These are phyloP conservation scores for Chelmon rostratus DNA, from an alignment of 2,797 vertebrate species.

Conservation along the genomic window DNA sequence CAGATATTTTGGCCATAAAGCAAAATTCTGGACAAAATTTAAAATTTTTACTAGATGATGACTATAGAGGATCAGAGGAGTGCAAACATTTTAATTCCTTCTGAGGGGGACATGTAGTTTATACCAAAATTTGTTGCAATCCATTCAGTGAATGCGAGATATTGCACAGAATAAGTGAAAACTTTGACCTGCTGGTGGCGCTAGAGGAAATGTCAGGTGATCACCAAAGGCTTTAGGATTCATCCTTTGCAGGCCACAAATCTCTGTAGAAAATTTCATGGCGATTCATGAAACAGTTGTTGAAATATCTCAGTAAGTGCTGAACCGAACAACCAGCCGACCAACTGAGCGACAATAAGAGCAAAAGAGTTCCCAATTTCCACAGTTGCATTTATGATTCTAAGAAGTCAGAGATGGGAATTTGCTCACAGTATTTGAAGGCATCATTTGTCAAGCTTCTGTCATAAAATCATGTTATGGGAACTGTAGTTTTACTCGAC, in stretches of 20 bases:
- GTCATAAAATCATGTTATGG: constrained; percentile 33
- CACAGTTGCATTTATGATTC: not conserved
- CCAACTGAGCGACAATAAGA: no score
- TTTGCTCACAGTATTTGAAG: constrained; percentile 16
- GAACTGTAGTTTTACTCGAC: constrained; percentile 60
- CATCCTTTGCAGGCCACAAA: no score
- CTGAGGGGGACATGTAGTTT: not conserved
- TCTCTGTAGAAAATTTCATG: no score
- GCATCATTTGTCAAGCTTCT: not conserved
- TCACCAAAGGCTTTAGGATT: not conserved
- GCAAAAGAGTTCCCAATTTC: no score
- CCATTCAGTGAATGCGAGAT: no score
- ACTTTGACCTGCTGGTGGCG: not conserved
- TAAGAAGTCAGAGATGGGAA: not conserved
- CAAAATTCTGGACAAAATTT: not conserved
- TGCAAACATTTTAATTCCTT: not conserved
- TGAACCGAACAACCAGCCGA: not conserved
- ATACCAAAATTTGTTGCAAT: not conserved
- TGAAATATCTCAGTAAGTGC: not conserved
- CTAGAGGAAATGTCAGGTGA: not conserved
- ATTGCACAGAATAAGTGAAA: not conserved
- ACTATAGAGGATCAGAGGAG: no score
- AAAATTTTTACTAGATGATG: not conserved
- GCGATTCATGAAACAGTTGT: no score
- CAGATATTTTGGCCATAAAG: not conserved